Percentiles rank a stretch among this genome's conserved stretches.
Evolutionary conservation across 2,113 vertebrate genomes (phyloP).

Genomic region (Tympanuchus pallidicinctus): DNA sequence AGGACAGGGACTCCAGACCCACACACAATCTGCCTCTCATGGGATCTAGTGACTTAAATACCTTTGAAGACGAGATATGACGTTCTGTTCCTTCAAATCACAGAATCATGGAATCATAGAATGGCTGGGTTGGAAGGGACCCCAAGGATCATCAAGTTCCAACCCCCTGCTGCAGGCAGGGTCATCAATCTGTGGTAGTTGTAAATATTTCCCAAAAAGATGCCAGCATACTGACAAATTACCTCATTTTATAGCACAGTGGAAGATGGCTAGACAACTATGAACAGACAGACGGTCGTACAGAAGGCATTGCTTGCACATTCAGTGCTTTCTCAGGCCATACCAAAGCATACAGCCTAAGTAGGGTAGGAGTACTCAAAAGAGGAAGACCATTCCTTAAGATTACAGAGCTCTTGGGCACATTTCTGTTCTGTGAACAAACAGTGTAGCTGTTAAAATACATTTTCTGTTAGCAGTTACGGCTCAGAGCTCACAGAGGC

Average conservation of each 20-base stretch:
- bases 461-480: slow-evolving; percentile 41
- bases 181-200: no score
- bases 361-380: background rate
- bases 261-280: background rate
- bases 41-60: background rate
- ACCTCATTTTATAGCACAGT: no score
- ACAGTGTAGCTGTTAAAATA: background rate
- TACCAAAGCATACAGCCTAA: background rate
- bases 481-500: background rate
- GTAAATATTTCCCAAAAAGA: no score
- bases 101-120: no score
- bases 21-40: background rate
- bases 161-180: no score
- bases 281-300: rapidly evolving
- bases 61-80: background rate
- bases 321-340: background rate
- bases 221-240: no score
- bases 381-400: background rate
- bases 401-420: background rate
- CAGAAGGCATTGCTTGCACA: background rate
- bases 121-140: no score
- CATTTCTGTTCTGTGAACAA: background rate
- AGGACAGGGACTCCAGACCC: background rate
- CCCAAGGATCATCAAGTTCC: no score
- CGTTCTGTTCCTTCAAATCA: background rate